Conservation (phyloP, 2,113 vertebrate species). For the Pithys albifrons region DNA sequence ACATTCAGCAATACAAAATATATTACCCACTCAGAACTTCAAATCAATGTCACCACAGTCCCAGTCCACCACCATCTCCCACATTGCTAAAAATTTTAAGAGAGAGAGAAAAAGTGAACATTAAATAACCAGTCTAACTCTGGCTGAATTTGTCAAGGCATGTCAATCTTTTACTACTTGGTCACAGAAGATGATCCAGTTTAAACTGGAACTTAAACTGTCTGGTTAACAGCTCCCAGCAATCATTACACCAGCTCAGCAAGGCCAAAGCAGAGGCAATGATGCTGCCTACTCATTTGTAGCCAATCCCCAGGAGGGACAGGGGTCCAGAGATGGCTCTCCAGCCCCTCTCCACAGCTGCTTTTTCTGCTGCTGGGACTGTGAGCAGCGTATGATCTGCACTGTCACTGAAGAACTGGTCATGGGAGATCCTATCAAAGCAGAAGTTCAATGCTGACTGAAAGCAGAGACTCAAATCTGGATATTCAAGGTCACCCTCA, state of each 20-base stretch:
- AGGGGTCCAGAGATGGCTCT: neutral
- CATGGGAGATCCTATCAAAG: neutral
- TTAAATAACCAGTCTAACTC: neutral
- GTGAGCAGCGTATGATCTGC: neutral
- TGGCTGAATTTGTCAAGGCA: neutral
- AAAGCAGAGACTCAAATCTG: neutral
- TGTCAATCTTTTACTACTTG: neutral
- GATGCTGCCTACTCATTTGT: neutral
- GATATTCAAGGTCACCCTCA: slow-evolving; percentile 57
- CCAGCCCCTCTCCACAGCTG: neutral
- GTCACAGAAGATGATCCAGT: neutral
- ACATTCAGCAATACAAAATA: neutral
- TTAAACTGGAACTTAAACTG: neutral
- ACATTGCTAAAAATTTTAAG: neutral
- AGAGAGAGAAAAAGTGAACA: neutral
- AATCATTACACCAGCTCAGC: neutral
- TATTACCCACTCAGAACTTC: neutral
- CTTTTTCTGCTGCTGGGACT: neutral
- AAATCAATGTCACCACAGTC: neutral
- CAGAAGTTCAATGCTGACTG: neutral
- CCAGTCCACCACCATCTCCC: neutral
- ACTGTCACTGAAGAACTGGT: neutral
- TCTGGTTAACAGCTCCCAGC: neutral
- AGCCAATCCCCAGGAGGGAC: neutral
- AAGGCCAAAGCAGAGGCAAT: neutral